Base-by-base conservation (phyloP, 2,113 vertebrate genomes). In the Potamarius usumacintae region DNA sequence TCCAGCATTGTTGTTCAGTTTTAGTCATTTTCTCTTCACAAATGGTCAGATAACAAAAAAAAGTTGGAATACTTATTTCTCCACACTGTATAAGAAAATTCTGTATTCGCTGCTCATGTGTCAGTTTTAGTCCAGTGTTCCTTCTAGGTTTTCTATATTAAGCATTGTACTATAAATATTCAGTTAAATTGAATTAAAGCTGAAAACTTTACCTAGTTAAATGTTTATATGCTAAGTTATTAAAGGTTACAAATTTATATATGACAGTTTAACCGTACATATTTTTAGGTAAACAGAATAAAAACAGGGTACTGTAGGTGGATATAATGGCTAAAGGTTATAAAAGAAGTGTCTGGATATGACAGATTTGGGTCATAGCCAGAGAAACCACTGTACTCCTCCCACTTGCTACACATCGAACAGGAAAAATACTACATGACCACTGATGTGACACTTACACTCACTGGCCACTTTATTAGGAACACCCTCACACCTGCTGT, bases 351-450 rank as follows among this genome's bases (percentile, higher is more conserved):
- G 50, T 82, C 30, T 42, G 57, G 30, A 82, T 14, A 42, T 62
- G 79, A 62, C 79, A 82, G 79, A 82, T 82, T 82, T 48, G 48
- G 79, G 79, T 82, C 79, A 82, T 30, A 62, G 20, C 5, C 18
- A 48, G 30, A 62, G 18, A 18, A 42, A 57, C 79, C 4, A 12
- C 79, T 42, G 34, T 82, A 30, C 14, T 82, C 42, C 79, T 82
- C 20, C 30, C 55, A 81, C 27, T 62, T 82, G 53, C 57, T 81
- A 22, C 10, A 25, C 57, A 42, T 60, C 79, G 22, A 15, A 60
- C 27, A 30, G n/a, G 4, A 60, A 58, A 80, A 80, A 58, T 34
- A 34, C 3, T 58, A 20, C 15, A 62, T 82, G 57, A 82, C 25
- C 30, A 2, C 18, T 62, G 10, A 42, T 22, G 9, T 22, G 20